A percentile compares a stretch with the other conserved stretches of the same genome.
Evolutionary conservation across 1,140 invertebrate genomes (phyloP).

Genomic region (Nebria ingens): DNA sequence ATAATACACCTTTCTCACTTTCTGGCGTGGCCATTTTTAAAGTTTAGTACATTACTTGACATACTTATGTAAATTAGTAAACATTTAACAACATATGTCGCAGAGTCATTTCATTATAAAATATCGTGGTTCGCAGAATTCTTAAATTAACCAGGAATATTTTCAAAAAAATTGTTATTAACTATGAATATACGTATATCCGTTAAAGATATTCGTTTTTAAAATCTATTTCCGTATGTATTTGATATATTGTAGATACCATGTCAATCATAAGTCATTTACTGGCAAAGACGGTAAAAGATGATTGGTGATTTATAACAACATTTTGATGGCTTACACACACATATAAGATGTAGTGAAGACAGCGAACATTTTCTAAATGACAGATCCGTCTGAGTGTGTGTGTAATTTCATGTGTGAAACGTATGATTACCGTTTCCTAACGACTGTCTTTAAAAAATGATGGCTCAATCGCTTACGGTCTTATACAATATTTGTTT

Average conservation of each 20-base stretch:
- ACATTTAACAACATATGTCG: neutral
- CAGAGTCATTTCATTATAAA: neutral
- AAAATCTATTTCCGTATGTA: neutral
- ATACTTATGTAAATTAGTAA: slow-evolving; percentile 1
- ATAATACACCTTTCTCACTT: neutral
- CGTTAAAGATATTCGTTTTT: neutral
- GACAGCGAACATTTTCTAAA: slow-evolving; percentile 24
- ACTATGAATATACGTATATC: neutral
- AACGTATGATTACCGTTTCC: slow-evolving; percentile 18
- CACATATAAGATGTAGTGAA: slow-evolving; percentile 23
- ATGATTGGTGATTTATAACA: slow-evolving; percentile 28
- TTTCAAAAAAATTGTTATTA: neutral
- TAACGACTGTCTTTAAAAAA: slow-evolving; percentile 18
- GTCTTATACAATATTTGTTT: neutral
- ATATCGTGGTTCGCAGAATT: neutral
- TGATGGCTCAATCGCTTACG: neutral
- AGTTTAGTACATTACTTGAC: neutral
- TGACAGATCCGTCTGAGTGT: slow-evolving; percentile 23
- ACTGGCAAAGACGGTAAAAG: slow-evolving; percentile 21
- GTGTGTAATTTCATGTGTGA: slow-evolving; percentile 26
- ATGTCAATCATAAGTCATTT: slow-evolving; percentile 33
- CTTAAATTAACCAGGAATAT: neutral
- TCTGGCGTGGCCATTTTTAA: neutral
- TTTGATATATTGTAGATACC: neutral
- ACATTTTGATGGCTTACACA: no score